Evolutionary conservation across 2,797 vertebrate genomes (phyloP), one percentile per base, ranked within the genome.

Genomic region (Gallinago solitaria): DNA sequence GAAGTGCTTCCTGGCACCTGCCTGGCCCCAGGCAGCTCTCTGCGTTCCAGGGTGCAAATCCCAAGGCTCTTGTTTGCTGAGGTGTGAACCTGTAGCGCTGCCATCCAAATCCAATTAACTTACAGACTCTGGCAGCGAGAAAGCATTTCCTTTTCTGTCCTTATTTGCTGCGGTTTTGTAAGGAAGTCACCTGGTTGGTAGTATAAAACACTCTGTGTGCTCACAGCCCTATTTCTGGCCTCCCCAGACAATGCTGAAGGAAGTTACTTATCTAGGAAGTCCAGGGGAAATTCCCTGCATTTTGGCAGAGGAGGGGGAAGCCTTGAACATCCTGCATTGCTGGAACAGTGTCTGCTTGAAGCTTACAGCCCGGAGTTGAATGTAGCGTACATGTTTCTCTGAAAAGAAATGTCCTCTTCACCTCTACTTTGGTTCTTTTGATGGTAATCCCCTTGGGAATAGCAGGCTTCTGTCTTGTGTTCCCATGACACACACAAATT

Each of bases 371-470:
- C 48, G n/a, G 61, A 83, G n/a, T 9, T 93, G 53, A 94, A 71
- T 68, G 41, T 39, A 82, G 56, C 2, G 1, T 68, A 59, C 25
- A 8, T 37, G 33, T 71, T 94, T 82, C 16, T 37, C 74, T 93
- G 95, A 68, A 92, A 95, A 87, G 48, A 84, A 87, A 51, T 59
- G 80, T 94, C 83, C 86, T 92, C 70, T 90, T 93, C 81, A 71
- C 57, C 70, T 86, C 57, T 57, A 12, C n/a, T 84, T 90, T 93
- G 70, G 53, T 89, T 90, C 75, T 96, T 89, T 80, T 76, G 90
- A 82, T 85, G 61, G 61, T 90, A 93, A 87, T 96, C 86, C 78
- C 50, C n/a, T 84, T 87, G 86, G 93, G 90, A 95, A 68, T 71
- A 87, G 60, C 64, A 61, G 68, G 37, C 88, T 96, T 80, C 86